phyloP scores from a whole-genome alignment of 2,797 vertebrate species.

The Notamacropus eugenii region DNA sequence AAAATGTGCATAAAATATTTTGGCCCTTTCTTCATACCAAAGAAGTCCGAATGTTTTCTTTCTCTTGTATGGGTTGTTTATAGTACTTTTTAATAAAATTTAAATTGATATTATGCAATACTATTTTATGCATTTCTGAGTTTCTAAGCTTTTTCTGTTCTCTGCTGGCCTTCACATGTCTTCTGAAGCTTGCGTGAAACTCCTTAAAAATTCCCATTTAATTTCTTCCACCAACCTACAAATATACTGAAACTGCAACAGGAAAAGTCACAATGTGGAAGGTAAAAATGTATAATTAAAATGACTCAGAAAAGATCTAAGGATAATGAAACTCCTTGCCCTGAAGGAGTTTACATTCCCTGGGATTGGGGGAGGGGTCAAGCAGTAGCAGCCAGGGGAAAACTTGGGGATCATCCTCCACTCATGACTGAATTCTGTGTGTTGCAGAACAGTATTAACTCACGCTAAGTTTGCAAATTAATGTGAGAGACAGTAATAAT shows the following conservation, averaged over 20 bases:
- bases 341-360: background rate
- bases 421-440: background rate
- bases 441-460: background rate
- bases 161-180: background rate
- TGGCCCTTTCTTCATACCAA: background rate
- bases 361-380: background rate
- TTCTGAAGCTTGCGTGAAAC: background rate
- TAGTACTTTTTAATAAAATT: background rate
- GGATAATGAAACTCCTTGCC: background rate
- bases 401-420: background rate
- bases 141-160: background rate
- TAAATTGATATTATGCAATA: background rate
- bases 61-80: background rate
- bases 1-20: background rate
- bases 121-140: background rate
- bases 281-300: background rate
- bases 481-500: background rate
- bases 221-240: background rate
- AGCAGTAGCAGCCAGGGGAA: background rate
- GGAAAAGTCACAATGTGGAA: background rate
- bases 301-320: background rate
- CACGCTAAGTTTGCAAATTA: background rate
- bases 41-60: background rate
- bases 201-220: background rate
- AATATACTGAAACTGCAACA: background rate